Base-by-base conservation (phyloP, 2,888 invertebrate genomes). In the Griposia aprilina region DNA sequence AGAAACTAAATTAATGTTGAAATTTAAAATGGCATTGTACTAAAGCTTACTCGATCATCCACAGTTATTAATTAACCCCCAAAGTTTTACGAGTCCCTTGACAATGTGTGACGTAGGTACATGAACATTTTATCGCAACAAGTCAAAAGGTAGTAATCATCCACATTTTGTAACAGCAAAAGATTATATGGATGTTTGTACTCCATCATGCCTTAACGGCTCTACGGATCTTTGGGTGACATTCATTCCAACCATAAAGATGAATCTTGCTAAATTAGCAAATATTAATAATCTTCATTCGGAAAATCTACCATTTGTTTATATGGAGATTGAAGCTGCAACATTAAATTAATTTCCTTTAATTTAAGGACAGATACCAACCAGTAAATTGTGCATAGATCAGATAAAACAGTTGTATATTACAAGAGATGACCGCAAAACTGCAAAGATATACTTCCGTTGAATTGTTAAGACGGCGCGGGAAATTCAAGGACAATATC, bases 81-180 rank as follows among this genome's bases (percentile, higher is more conserved):
- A 73, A 65, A 72, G 52, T 79, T 83, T 69, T 55, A 78, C 59
- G 75, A 83, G 79, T 83, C 83, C 83, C 79, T 26, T 30, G 86
- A 70, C 59, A 48, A 23, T 26, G 23, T 45, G 65, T 36, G 65
- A 62, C 60, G 60, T 74, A 67, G 52, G 60, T 74, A 55, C 63
- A 45, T 84, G 41, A 65, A 73, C 48, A 55, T 72, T 79, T 70
- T 52, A 36, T 30, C 68, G 59, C 48, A 50, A 55, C 52, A 48
- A 72, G 48, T 30, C 70, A 36, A 41, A 66, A 67, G 23, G 41
- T 8, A 62, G 15, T 57, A 70, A 66, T 45, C 60, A 55, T 20
- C 13, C 45, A 66, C 36, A 26, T 76, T 59, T 82, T 26, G 20
- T 66, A 41, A 66, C 60, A 60, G 15, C n/a, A n/a, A 66, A 69